phyloP scores from a whole-genome alignment of 2,888 invertebrate species.

The Tillus elongatus region DNA sequence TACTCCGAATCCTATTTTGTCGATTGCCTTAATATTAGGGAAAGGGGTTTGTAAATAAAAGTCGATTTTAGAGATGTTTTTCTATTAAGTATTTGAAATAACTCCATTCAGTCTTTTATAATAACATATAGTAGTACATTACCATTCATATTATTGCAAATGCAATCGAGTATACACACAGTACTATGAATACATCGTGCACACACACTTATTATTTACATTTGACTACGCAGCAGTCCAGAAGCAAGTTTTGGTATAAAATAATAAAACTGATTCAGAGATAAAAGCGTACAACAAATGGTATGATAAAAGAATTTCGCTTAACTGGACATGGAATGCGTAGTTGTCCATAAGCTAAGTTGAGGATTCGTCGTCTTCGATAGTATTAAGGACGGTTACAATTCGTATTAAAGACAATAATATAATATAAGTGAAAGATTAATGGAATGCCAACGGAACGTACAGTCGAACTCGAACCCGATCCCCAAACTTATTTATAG shows the following conservation, averaged over 20 bases:
- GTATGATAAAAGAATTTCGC: neutral
- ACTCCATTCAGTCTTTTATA: slow-evolving; percentile 46
- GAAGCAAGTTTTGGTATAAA: slow-evolving; percentile 25
- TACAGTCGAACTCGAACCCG: slow-evolving; percentile 8
- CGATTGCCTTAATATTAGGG: too few species aligned
- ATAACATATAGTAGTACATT: slow-evolving; percentile 45
- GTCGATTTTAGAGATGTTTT: slow-evolving; percentile 17
- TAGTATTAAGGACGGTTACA: slow-evolving; percentile 39
- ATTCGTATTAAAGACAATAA: slow-evolving; percentile 35
- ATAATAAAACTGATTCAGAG: slow-evolving; percentile 9
- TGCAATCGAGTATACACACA: slow-evolving; percentile 44
- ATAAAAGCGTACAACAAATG: slow-evolving; percentile 2
- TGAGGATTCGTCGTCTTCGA: slow-evolving; percentile 25
- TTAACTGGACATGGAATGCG: slow-evolving; percentile 26
- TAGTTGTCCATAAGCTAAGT: slow-evolving; percentile 31
- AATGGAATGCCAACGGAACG: slow-evolving; percentile 3
- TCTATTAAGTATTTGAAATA: slow-evolving; percentile 43
- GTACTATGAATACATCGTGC: slow-evolving; percentile 43
- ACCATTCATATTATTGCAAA: slow-evolving; percentile 44
- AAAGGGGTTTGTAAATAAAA: too few species aligned
- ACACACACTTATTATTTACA: slow-evolving; percentile 33
- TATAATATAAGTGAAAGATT: neutral
- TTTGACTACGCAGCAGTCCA: slow-evolving; percentile 35
- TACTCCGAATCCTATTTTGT: too few species aligned
- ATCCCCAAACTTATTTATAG: slow-evolving; percentile 31